A percentile compares a stretch with the other conserved stretches of the same genome.
phyloP scores from a whole-genome alignment of 2,113 vertebrate species.

The Pantherophis guttatus region DNA sequence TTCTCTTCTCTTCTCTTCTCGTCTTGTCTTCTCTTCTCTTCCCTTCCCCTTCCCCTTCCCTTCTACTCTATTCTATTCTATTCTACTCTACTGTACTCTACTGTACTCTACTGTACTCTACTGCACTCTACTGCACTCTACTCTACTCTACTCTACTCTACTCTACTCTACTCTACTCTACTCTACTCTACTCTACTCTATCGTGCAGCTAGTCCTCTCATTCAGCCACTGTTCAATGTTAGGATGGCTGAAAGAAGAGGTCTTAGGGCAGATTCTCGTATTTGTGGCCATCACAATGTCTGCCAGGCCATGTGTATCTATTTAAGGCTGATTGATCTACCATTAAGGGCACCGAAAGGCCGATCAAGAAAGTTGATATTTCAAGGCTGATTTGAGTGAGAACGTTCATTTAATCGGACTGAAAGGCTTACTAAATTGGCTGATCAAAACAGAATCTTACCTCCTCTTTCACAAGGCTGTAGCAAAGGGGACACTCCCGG shows the following conservation, averaged over 20 bases:
- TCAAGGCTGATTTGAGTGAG: background rate
- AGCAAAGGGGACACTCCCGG: slow-evolving; percentile 87
- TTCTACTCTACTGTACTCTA: too few relatives aligned
- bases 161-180: too few relatives aligned
- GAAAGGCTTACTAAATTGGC: background rate
- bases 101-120: too few relatives aligned
- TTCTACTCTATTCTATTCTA: too few relatives aligned
- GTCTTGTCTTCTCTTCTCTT: too few relatives aligned
- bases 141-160: too few relatives aligned
- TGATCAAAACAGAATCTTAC: slow-evolving; percentile 55
- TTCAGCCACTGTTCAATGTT: background rate
- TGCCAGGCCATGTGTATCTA: background rate
- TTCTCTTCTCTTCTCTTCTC: too few relatives aligned
- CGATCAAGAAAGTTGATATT: background rate
- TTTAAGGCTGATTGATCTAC: background rate
- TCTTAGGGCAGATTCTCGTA: background rate
- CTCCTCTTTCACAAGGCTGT: slow-evolving; percentile 81
- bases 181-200: too few relatives aligned
- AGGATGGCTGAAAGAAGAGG: background rate
- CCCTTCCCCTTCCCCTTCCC: too few relatives aligned
- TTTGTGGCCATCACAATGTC: background rate
- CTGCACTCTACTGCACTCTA: too few relatives aligned
- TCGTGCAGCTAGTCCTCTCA: background rate
- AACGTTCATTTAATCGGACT: background rate
- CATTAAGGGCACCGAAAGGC: background rate